phyloP scores from a whole-genome alignment of 2,113 vertebrate genomes.

The Proteles cristata region DNA sequence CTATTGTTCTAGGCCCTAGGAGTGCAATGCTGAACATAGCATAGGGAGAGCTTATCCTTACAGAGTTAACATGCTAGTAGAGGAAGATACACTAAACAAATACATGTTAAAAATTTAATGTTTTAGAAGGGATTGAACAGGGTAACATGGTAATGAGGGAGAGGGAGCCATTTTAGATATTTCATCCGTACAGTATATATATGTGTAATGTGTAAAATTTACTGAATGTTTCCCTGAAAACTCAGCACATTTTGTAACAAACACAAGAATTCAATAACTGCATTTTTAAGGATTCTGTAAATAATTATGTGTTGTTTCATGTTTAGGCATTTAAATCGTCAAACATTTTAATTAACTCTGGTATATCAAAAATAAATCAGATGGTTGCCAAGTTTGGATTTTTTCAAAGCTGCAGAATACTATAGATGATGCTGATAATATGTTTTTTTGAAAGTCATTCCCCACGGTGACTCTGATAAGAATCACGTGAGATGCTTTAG shows the following conservation, averaged over 20 bases:
- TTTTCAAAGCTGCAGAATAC: neutral
- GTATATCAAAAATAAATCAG: neutral
- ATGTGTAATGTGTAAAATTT: neutral
- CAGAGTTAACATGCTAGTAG: neutral
- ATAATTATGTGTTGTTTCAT: neutral
- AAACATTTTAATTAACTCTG: neutral
- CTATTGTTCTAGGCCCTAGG: neutral
- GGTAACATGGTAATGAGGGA: neutral
- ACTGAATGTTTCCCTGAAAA: neutral
- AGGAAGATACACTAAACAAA: neutral
- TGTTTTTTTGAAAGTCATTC: neutral
- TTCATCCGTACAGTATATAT: neutral
- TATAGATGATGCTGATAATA: neutral
- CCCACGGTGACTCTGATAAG: neutral
- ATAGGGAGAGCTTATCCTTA: neutral
- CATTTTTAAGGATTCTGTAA: neutral
- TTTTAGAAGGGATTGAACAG: neutral
- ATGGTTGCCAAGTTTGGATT: neutral
- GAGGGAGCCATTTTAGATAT: neutral
- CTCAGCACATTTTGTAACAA: neutral
- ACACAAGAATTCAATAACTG: neutral
- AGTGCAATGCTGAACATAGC: neutral
- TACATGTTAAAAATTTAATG: neutral
- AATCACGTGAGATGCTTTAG: neutral
- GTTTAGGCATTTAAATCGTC: neutral